Conservation (phyloP, 1,140 invertebrate genomes). For the Tetramorium simillimum region DNA sequence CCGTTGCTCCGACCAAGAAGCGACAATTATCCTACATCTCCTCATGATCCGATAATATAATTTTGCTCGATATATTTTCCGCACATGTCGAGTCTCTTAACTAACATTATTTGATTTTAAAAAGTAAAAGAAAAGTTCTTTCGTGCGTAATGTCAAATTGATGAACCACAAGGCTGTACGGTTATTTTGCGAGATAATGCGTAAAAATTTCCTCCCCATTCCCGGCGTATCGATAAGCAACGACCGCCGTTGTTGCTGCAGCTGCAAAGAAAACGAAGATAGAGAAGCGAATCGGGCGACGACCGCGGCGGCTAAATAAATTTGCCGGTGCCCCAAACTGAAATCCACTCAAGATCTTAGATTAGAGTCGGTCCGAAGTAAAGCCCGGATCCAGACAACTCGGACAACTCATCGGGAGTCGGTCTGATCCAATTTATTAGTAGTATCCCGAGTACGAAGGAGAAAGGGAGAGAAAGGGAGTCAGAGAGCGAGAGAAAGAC, state of each 20-base stretch:
- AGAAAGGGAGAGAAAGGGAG: slow-evolving; percentile 22
- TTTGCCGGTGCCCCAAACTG: slow-evolving; percentile 78
- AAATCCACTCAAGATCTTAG: slow-evolving; percentile 85
- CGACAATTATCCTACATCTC: not conserved
- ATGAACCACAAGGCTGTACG: not conserved
- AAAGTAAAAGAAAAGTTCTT: not conserved
- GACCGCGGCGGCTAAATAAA: slow-evolving; percentile 79
- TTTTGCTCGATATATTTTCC: not conserved
- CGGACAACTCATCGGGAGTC: slow-evolving; percentile 82
- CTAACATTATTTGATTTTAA: not conserved
- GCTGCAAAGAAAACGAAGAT: slow-evolving; percentile 10
- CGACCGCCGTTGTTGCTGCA: not conserved
- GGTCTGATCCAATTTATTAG: slow-evolving; percentile 85
- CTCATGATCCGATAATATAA: slow-evolving; percentile 17
- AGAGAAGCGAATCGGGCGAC: slow-evolving; percentile 48
- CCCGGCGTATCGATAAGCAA: not conserved
- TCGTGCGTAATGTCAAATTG: not conserved
- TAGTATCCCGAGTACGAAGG: slow-evolving; percentile 7
- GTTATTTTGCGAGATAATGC: not conserved
- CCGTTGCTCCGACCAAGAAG: not conserved
- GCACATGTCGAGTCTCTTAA: not conserved
- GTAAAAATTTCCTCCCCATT: not conserved
- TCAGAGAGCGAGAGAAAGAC: not conserved
- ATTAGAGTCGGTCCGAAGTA: slow-evolving; percentile 83
- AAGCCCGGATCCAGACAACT: slow-evolving; percentile 82